A percentile compares a stretch with the other conserved stretches of the same genome.
These are phyloP conservation scores for Ernsta delagoae DNA, from an alignment of 2,888 invertebrate species.

Conservation along the genomic window DNA sequence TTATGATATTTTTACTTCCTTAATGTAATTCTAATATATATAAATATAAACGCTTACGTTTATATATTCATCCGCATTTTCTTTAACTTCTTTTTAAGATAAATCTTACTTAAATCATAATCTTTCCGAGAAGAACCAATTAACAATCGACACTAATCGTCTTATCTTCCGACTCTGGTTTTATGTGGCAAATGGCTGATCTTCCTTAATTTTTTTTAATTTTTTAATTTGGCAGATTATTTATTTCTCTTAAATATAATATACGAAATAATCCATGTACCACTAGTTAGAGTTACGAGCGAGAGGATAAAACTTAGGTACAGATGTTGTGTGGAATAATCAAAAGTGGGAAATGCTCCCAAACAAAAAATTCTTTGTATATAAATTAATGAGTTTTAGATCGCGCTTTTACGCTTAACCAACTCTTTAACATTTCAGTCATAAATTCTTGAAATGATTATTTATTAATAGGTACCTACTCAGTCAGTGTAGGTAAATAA, in stretches of 20 bases:
- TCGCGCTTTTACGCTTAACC: too few species aligned
- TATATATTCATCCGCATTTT: constrained; percentile 1
- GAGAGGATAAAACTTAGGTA: too few species aligned
- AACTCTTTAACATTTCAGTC: too few species aligned
- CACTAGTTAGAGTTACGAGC: too few species aligned
- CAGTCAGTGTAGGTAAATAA: neutral
- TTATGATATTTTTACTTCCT: too few species aligned
- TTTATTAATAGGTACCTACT: neutral
- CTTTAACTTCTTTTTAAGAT: constrained; percentile 21
- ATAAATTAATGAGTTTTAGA: too few species aligned
- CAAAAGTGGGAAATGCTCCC: too few species aligned
- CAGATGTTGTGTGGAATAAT: too few species aligned
- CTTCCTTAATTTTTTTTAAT: neutral
- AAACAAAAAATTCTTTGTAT: too few species aligned
- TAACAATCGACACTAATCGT: constrained; percentile 21
- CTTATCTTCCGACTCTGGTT: constrained; percentile 1
- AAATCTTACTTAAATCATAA: constrained; percentile 24
- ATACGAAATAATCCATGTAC: too few species aligned
- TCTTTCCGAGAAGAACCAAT: constrained; percentile 17
- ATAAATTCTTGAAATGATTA: neutral
- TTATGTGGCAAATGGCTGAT: neutral
- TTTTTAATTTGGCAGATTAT: neutral
- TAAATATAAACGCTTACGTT: neutral
- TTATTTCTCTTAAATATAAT: too few species aligned
- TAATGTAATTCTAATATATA: too few species aligned